A percentile compares a stretch with the other conserved stretches of the same genome.
phyloP scores from a whole-genome alignment of 30 jellyfish, hydroid and myxozoan genomes.

The Chironex yamaguchii region DNA sequence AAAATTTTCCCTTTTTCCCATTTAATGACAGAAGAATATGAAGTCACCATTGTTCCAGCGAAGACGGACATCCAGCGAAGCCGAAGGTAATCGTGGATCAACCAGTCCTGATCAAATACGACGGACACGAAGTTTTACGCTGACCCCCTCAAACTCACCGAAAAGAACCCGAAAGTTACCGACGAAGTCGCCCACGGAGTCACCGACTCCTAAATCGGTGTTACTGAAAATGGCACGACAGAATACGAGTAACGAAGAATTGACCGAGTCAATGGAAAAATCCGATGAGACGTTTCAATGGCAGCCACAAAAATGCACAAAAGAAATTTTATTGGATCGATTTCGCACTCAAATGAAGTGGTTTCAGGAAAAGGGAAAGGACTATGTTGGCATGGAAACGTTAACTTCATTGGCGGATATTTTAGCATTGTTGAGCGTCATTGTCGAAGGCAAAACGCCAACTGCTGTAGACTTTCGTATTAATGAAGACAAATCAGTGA shows the following conservation, averaged over 20 bases:
- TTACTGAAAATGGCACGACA: neutral
- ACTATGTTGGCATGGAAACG: constrained; percentile 73
- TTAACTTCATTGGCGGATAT: constrained; percentile 39
- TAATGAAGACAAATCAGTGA: constrained; percentile 33
- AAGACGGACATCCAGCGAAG: neutral
- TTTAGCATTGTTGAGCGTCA: constrained; percentile 45
- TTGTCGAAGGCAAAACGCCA: constrained; percentile 30
- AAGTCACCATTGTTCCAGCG: neutral
- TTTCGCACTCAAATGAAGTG: constrained; percentile 51
- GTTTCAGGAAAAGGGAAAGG: constrained; percentile 64
- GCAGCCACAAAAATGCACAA: neutral
- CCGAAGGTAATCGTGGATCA: neutral
- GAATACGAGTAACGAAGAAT: neutral
- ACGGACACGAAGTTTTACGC: neutral
- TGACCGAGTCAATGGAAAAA: neutral
- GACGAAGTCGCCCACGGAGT: neutral
- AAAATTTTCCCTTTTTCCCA: too few species aligned
- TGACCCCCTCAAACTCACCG: neutral
- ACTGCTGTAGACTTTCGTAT: constrained; percentile 53
- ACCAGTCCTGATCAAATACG: neutral
- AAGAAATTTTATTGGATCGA: neutral
- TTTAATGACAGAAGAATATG: too few species aligned
- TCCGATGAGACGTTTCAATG: neutral
- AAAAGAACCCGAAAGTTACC: neutral
- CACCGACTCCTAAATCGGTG: neutral